phyloP scores from a whole-genome alignment of 1,140 invertebrate species.

The Cecropterus lyciades region DNA sequence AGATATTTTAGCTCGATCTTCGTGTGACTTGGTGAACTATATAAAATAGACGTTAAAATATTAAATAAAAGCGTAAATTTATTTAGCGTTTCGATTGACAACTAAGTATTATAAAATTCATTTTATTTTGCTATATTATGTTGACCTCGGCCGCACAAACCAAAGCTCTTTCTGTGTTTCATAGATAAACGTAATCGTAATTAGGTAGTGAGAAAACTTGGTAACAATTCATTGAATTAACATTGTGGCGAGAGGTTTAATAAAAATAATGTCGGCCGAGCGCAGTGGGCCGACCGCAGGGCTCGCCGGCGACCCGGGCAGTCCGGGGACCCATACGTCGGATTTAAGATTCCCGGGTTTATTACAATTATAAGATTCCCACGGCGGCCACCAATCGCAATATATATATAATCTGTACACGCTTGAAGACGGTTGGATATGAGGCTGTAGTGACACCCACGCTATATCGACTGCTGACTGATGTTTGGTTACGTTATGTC shows the following conservation, averaged over 20 bases:
- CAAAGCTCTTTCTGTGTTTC: background rate
- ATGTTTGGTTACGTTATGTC: too few species aligned
- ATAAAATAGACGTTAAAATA: too few species aligned
- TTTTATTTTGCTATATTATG: background rate
- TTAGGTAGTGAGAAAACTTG: background rate
- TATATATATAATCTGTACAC: background rate
- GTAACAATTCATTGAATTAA: conserved; percentile 14
- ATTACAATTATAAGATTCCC: conserved; percentile 11
- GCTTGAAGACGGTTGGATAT: too few species aligned
- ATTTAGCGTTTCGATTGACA: background rate
- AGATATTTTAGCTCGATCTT: too few species aligned
- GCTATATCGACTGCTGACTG: too few species aligned
- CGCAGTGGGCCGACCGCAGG: too few species aligned
- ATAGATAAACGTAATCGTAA: conserved; percentile 4
- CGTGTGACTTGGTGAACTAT: too few species aligned
- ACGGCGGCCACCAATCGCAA: background rate
- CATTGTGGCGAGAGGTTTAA: conserved; percentile 7
- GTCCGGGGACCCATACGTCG: too few species aligned
- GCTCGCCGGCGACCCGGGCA: background rate
- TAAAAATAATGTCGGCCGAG: background rate
- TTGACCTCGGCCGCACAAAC: background rate
- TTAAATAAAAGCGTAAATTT: too few species aligned
- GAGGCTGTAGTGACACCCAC: too few species aligned
- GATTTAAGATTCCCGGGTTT: conserved; percentile 1
- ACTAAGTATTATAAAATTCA: background rate